Evolutionary conservation across 2,888 invertebrate genomes (phyloP).

Genomic region (Phrixothrix hirtus): DNA sequence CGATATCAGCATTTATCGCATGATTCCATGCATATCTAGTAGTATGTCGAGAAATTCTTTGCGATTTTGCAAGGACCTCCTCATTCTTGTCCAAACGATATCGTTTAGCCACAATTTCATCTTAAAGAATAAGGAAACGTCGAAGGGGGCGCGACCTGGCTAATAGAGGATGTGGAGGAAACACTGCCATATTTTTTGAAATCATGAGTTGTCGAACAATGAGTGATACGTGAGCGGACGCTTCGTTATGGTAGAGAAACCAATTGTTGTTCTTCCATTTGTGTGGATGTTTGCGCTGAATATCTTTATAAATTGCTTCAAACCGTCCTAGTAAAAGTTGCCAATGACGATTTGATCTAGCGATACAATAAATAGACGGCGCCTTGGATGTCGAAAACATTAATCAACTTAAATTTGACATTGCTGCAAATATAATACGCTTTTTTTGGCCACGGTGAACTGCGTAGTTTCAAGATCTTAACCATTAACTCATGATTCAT

Average conservation of each 20-base stretch:
- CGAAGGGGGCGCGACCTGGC: too few relatives aligned
- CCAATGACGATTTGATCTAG: neutral
- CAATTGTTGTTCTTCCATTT: neutral
- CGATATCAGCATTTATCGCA: neutral
- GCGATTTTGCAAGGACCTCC: neutral
- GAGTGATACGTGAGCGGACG: neutral
- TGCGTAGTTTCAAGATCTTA: too few relatives aligned
- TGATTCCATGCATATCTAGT: neutral
- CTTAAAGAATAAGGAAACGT: neutral
- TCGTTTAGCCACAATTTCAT: neutral
- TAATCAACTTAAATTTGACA: neutral
- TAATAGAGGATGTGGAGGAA: neutral
- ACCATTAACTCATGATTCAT: too few relatives aligned
- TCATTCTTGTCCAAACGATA: neutral
- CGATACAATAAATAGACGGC: neutral
- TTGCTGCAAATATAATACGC: neutral
- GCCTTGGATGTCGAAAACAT: neutral
- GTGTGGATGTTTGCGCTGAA: too few relatives aligned
- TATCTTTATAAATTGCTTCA: too few relatives aligned
- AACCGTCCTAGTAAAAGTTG: neutral
- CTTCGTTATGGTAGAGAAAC: neutral
- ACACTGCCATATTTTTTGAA: too few relatives aligned
- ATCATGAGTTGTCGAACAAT: neutral
- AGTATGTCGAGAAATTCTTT: neutral
- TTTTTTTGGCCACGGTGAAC: too few relatives aligned